Evolutionary conservation across 2,888 invertebrate species (phyloP).

Genomic region (Seira sanloemensis): DNA sequence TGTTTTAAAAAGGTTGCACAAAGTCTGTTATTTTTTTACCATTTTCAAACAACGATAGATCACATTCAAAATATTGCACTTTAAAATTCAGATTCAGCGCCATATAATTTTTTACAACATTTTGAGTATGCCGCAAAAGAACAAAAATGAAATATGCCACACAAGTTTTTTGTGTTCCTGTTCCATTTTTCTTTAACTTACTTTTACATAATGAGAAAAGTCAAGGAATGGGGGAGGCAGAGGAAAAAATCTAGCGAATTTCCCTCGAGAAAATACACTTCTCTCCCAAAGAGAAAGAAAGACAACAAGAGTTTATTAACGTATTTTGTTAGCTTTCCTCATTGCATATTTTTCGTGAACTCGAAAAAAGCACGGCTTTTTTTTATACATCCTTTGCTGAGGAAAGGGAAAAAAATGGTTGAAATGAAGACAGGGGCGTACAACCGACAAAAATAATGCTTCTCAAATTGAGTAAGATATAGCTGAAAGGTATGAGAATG

Average conservation of each 20-base stretch:
- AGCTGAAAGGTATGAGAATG: slow-evolving; percentile 17
- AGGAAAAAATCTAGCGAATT: slow-evolving; percentile 44
- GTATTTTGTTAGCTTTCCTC: slow-evolving; percentile 9
- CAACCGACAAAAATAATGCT: slow-evolving; percentile 10
- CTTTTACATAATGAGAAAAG: slow-evolving; percentile 59
- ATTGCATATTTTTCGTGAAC: not conserved
- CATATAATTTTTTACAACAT: not conserved
- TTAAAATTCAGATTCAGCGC: no score
- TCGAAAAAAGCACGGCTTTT: slow-evolving; percentile 3
- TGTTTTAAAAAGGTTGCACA: no score
- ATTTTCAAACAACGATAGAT: no score
- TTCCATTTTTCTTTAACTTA: not conserved
- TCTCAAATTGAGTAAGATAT: slow-evolving; percentile 4
- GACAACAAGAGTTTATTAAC: slow-evolving; percentile 16
- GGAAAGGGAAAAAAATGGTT: slow-evolving; percentile 3
- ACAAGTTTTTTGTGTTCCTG: not conserved
- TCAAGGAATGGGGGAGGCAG: slow-evolving; percentile 46
- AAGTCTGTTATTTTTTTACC: no score
- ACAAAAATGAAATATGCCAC: slow-evolving; percentile 1
- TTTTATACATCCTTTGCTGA: not conserved
- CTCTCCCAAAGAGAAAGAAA: slow-evolving; percentile 13
- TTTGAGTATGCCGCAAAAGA: not conserved
- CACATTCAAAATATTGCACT: no score
- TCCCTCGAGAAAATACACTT: slow-evolving; percentile 61
- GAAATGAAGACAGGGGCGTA: slow-evolving; percentile 16